Evolutionary conservation across 2,888 invertebrate species (phyloP).

Genomic region (Pollenia labialis): DNA sequence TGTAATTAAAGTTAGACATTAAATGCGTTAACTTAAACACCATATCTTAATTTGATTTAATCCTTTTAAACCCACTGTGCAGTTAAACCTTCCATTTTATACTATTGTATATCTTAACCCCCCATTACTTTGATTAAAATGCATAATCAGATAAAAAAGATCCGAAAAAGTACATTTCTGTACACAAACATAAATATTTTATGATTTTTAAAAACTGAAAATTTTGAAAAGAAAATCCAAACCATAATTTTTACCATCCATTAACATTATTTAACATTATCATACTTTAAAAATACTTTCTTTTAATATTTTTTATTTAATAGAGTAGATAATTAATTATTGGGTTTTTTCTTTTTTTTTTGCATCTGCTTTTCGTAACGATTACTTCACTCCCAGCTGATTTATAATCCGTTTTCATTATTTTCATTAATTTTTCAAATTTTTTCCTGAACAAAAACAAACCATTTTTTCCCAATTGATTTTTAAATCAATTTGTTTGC

Average conservation of each 20-base stretch:
- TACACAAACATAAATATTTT: slow-evolving; percentile 20
- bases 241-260: slow-evolving; percentile 15
- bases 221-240: slow-evolving; percentile 10
- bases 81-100: slow-evolving; percentile 6
- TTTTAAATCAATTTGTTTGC: slow-evolving; percentile 69
- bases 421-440: slow-evolving; percentile 21
- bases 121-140: neutral
- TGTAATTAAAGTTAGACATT: too few species aligned
- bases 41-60: too few species aligned
- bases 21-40: too few species aligned
- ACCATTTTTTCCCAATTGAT: slow-evolving; percentile 54
- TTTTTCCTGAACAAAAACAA: slow-evolving; percentile 6
- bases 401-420: slow-evolving; percentile 6
- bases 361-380: neutral
- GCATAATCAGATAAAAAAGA: neutral
- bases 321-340: neutral
- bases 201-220: slow-evolving; percentile 11
- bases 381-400: neutral
- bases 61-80: too few species aligned
- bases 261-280: slow-evolving; percentile 1
- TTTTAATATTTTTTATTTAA: neutral
- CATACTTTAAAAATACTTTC: neutral
- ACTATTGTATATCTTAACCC: neutral
- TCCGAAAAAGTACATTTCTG: neutral
- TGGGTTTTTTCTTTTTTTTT: neutral